phyloP scores from a whole-genome alignment of 1,140 invertebrate genomes.

The Paraescarpia echinospica region DNA sequence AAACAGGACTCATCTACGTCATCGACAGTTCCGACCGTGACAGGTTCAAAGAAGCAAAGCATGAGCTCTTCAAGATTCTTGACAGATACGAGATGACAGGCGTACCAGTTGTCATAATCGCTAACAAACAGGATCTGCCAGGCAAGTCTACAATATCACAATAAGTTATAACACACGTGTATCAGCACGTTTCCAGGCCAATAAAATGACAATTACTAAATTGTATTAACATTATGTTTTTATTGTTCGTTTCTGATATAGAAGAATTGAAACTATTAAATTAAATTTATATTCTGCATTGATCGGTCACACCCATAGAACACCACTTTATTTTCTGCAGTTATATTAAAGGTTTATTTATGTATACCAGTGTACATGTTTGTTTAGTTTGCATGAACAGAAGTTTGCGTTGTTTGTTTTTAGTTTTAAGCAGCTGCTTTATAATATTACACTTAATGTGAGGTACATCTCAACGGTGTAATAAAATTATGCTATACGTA shows the following conservation, averaged over 20 bases:
- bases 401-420: not conserved
- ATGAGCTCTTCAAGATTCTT: constrained; percentile 22
- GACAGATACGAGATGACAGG: constrained; percentile 42
- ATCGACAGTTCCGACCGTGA: constrained; percentile 37
- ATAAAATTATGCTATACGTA: not conserved
- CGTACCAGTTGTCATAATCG: constrained; percentile 53
- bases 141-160: constrained; percentile 17
- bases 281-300: too few relatives aligned
- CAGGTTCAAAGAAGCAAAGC: constrained; percentile 31
- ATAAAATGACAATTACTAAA: too few relatives aligned
- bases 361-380: not conserved
- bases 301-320: too few relatives aligned
- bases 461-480: not conserved
- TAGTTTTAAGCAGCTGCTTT: constrained; percentile 8
- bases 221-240: too few relatives aligned
- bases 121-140: constrained; percentile 53
- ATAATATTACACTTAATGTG: not conserved
- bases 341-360: too few relatives aligned
- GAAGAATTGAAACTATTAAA: too few relatives aligned
- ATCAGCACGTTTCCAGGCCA: too few relatives aligned
- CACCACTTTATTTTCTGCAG: too few relatives aligned
- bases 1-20: constrained; percentile 36
- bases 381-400: not conserved
- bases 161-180: too few relatives aligned
- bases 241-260: too few relatives aligned